Evolutionary conservation across 2,888 invertebrate genomes (phyloP), one percentile per base, ranked within the genome.

Genomic region (Gasteruption jaculator): DNA sequence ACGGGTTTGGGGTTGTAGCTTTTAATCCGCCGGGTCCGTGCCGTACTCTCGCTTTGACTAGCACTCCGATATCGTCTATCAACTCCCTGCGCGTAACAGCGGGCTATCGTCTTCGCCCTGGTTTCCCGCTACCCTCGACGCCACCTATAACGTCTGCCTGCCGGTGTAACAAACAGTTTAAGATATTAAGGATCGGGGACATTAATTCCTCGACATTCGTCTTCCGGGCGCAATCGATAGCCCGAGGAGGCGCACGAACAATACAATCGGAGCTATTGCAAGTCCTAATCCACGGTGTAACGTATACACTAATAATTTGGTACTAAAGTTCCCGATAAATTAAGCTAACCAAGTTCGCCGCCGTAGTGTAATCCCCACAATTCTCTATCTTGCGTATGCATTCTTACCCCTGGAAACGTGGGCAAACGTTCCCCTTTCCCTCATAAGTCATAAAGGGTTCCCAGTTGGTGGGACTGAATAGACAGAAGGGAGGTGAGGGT

Each of bases 271-370:
- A n/a, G n/a, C n/a, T n/a, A n/a, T n/a, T n/a, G n/a, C n/a, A n/a
- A n/a, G n/a, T n/a, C n/a, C n/a, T n/a, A n/a, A n/a, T n/a, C n/a
- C n/a, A n/a, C n/a, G n/a, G n/a, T n/a, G n/a, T n/a, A n/a, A n/a
- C n/a, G n/a, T n/a, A n/a, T n/a, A n/a, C n/a, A n/a, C n/a, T n/a
- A n/a, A n/a, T n/a, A n/a, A n/a, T n/a, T n/a, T n/a, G n/a, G n/a
- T n/a, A n/a, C 21, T 54, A 53, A 61, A 60, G 57, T 61, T 56
- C 48, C 50, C 58, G 55, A 62, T 64, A 60, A 63, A 64, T 64
- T 61, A 60, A 56, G 49, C 61, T 59, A 59, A 61, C 60, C 55
- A 61, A 63, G 54, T 61, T 63, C 54, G 50, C 46, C 39, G 49
- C 48, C n/a, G n/a, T n/a, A 33, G 39, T 45, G 48, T 55, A 53